A percentile compares a stretch with the other conserved stretches of the same genome.
Evolutionary conservation across 2,888 invertebrate species (phyloP).

Genomic region (Volucella bombylans): DNA sequence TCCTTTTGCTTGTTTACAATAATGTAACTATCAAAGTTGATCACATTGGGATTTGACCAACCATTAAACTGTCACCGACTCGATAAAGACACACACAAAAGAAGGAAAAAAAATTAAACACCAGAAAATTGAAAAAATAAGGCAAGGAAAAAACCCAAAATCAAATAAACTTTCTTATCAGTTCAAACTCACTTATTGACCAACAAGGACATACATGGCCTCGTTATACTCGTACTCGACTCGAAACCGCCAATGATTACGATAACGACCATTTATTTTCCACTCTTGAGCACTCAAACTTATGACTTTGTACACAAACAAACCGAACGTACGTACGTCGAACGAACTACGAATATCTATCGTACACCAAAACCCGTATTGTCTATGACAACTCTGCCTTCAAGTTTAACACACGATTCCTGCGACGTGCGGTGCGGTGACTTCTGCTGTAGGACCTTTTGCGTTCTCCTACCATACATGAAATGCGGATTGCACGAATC

Average conservation of each 20-base stretch:
- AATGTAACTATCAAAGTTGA: conserved; percentile 39
- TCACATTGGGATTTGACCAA: conserved; percentile 31
- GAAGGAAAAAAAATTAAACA: conserved; percentile 16
- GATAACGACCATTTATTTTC: conserved; percentile 40
- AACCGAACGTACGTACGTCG: conserved; percentile 12
- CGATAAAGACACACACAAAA: neutral
- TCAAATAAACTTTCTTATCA: conserved; percentile 62
- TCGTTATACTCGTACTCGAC: conserved; percentile 30
- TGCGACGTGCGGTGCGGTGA: conserved; percentile 68
- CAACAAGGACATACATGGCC: conserved; percentile 51
- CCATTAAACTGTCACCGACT: conserved; percentile 17
- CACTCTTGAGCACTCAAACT: conserved; percentile 57
- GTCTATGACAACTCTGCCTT: conserved; percentile 55
- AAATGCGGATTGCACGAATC: conserved; percentile 72
- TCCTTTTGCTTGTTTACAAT: conserved; percentile 52
- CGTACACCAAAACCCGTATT: conserved; percentile 51
- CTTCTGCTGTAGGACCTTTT: conserved; percentile 73
- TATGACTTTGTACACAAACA: conserved; percentile 68
- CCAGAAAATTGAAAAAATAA: conserved; percentile 7
- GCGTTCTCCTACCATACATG: conserved; percentile 74
- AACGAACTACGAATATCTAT: conserved; percentile 41
- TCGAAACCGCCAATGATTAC: conserved; percentile 62
- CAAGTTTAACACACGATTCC: conserved; percentile 61
- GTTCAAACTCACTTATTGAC: conserved; percentile 54
- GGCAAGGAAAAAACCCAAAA: conserved; percentile 28